Base-by-base conservation (phyloP, 2,888 invertebrate genomes). In the Heterodera filipjevi region DNA sequence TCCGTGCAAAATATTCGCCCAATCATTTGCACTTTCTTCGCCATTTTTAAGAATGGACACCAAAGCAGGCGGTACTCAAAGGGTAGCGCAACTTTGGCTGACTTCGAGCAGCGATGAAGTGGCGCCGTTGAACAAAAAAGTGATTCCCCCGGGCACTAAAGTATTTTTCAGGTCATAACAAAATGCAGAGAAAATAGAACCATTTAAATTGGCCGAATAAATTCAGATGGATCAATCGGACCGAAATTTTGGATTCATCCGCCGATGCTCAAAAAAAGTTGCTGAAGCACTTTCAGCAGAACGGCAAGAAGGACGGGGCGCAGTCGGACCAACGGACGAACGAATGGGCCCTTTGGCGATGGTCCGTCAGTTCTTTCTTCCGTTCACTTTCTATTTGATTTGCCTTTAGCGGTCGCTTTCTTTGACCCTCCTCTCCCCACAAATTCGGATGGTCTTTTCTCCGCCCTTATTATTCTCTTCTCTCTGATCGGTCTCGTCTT, bases 401-500 rank as follows among this genome's bases (percentile, higher is more conserved):
- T 10, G 5, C 12, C 22, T 19, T 6, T 19, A n/a, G 68, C 19
- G 12, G 66, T 3, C 68, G n/a, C 33, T 35, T 35, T 35, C 10
- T 68, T 68, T 14, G 59, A 27, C 27, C 59, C 59, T n/a, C 33
- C 68, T 16, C 33, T 32, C 16, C 68, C 22, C 22, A 3, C 68
- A 32, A 68, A 35, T 27, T 19, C 33, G 12, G 33, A 33, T 22
- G 27, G 59, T 16, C 68, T 68, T 6, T 22, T 64, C 27, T 68
- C 33, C 68, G 39, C 64, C 46, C 32, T 49, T 2, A 19, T 75
- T 27, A 30, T 75, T 16, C 32, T 75, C 27, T 46, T 75, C 66
- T 53, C 75, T 10, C 46, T 75, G 30, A 30, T 66, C 46, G 75
- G 75, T 30, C 68, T 75, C 32, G 30, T 75, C 19, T n/a, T 75